phyloP scores from a whole-genome alignment of 30 jellyfish, hydroid and myxozoan genomes.

The Turritopsis rubra region DNA sequence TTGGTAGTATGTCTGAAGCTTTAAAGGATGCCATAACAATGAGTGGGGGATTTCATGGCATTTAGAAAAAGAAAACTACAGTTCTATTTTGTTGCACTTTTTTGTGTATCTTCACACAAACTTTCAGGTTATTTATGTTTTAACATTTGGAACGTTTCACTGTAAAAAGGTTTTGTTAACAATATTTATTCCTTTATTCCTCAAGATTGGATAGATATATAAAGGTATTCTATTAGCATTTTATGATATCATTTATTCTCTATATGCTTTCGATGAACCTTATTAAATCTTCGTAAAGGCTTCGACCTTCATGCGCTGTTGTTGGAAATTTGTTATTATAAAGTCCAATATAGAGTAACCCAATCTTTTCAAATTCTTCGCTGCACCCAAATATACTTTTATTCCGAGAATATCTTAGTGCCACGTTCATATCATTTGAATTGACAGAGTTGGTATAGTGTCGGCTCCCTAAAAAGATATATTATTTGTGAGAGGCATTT shows the following conservation, averaged over 20 bases:
- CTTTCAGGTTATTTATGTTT: neutral
- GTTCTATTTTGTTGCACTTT: neutral
- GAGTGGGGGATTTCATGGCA: conserved; percentile 25
- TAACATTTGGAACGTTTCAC: neutral
- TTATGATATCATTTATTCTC: neutral
- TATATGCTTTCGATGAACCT: neutral
- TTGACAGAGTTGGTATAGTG: neutral
- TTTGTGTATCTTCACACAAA: neutral
- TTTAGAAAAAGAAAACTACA: neutral
- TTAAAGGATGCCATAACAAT: conserved; percentile 19
- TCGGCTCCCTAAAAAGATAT: neutral
- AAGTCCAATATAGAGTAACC: neutral
- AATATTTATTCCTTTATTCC: neutral
- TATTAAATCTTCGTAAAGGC: neutral
- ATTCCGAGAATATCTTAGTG: conserved; percentile 6
- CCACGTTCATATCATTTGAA: neutral
- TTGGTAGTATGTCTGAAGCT: conserved; percentile 21
- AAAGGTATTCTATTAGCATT: neutral
- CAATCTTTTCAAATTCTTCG: conserved; percentile 8
- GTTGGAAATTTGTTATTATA: neutral
- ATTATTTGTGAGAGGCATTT: neutral
- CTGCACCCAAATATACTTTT: neutral
- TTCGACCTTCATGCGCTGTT: conserved; percentile 2
- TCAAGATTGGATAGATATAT: neutral
- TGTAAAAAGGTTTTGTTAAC: neutral